Percentiles rank a stretch among this genome's conserved stretches.
phyloP scores from a whole-genome alignment of 2,113 vertebrate genomes.

The Seriola rivoliana region DNA sequence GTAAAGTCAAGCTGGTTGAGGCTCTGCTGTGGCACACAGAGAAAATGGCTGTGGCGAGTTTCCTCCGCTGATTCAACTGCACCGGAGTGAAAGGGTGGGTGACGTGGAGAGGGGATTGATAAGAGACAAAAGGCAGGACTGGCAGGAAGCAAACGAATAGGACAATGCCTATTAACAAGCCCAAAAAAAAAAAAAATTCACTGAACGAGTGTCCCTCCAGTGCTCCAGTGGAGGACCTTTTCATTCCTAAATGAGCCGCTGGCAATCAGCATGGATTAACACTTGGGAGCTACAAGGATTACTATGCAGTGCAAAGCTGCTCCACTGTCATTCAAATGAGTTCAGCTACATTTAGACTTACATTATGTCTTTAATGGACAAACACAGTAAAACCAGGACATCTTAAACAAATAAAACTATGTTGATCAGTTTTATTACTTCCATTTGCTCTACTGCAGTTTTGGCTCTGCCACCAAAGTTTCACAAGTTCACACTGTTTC shows the following conservation, averaged over 20 bases:
- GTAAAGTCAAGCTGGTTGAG: constrained; percentile 43
- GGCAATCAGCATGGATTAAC: constrained; percentile 73
- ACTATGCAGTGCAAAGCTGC: constrained; percentile 22
- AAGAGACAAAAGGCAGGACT: constrained; percentile 67
- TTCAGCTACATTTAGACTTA: constrained; percentile 44
- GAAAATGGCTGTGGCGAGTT: constrained; percentile 23
- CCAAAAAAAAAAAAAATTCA: constrained; percentile 30
- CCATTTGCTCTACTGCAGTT: not conserved
- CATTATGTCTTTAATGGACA: constrained; percentile 34
- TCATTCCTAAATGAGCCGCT: constrained; percentile 76
- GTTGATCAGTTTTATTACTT: not conserved
- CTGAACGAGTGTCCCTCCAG: constrained; percentile 48
- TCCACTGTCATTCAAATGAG: constrained; percentile 63
- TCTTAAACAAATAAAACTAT: not conserved
- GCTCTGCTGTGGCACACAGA: constrained; percentile 34
- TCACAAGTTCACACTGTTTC: not conserved
- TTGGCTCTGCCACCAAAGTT: not conserved
- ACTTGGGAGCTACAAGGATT: constrained; percentile 46
- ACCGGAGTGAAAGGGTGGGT: constrained; percentile 41
- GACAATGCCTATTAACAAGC: constrained; percentile 76
- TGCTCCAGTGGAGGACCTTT: constrained; percentile 70
- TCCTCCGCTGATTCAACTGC: constrained; percentile 40
- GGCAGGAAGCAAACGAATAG: constrained; percentile 69
- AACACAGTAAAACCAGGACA: constrained; percentile 19
- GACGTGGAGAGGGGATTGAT: constrained; percentile 45